Evolutionary conservation across 2,113 vertebrate species (phyloP), one percentile per base, ranked within the genome.

Genomic region (Helogale parvula): DNA sequence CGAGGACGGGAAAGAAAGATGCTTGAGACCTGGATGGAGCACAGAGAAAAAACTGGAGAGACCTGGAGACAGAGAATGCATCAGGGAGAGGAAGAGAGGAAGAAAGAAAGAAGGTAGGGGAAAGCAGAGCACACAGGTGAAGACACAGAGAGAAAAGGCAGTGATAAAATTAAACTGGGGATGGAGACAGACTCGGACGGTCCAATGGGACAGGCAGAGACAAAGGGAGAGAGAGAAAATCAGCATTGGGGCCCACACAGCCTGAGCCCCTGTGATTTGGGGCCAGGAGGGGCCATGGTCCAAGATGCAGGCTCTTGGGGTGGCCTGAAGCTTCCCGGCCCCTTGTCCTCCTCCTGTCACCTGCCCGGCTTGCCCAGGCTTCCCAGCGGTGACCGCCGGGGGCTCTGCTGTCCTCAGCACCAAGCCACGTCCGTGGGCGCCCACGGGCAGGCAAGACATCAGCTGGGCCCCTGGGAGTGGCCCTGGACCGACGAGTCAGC

Each of bases 181-280:
- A 77, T 11, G 21, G 54, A 91, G 84, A 93, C 93, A 97, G 96
- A 89, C 76, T 86, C 96, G 79, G 31, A 98, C 95, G 97, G 96
- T 98, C 98, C 95, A 97, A 97, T 6, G 97, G 94, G 98, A 98
- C 99, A 98, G 98, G 97, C 98, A 14, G 89, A 83, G 69, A 80
- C 4, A 1, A 95, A 52, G 45, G 79, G 68, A 68, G 52, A 14
- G 54, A 54, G 81, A 74, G 31, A 25, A 84, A 31, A 8, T 66
- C 79, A 80, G 90, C n/a, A 0, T 54, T 6, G 97, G 94, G 97
- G 97, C 99, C 98, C 98, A 96, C 98, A 98, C 98, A 95, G 99
- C 98, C 98, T 98, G 98, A 99, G 98, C 98, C 98, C 99, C 99
- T 98, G 98, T 98, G 98, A 98, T 99, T 98, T 98, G 96, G 98